Conservation (phyloP, 2,797 vertebrate genomes). For the Tolypeutes matacus region DNA sequence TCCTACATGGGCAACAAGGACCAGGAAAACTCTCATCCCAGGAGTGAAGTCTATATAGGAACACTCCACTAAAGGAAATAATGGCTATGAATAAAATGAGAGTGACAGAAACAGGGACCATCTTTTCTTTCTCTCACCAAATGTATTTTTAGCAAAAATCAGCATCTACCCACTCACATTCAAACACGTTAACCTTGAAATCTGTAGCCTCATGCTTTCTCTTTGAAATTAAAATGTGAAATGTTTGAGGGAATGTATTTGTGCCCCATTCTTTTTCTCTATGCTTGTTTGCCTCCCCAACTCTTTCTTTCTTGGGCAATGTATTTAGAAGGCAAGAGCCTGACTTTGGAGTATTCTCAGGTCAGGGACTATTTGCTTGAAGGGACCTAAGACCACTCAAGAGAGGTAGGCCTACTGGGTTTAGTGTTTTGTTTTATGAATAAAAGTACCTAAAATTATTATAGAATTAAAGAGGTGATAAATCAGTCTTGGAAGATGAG, state of each 20-base stretch:
- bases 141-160: slow-evolving; percentile 70
- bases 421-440: background rate
- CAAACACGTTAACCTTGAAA: slow-evolving; percentile 76
- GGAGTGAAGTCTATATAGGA: slow-evolving; percentile 1
- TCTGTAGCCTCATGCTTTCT: slow-evolving; percentile 54
- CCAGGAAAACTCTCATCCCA: slow-evolving; percentile 7
- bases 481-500: background rate
- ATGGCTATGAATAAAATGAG: slow-evolving; percentile 33
- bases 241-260: background rate
- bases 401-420: background rate
- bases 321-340: background rate
- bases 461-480: background rate
- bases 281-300: background rate
- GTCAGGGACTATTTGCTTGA: background rate
- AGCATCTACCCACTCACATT: slow-evolving; percentile 56
- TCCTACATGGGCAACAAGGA: background rate
- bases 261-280: background rate
- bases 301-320: background rate
- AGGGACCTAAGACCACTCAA: background rate
- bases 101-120: slow-evolving; percentile 21
- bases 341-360: background rate
- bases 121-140: slow-evolving; percentile 50
- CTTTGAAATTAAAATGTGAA: slow-evolving; percentile 57
- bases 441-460: background rate
- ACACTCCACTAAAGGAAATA: background rate